These are phyloP conservation scores for Temnothorax longispinosus DNA, from an alignment of 1,140 invertebrate genomes.

Conservation along the genomic window DNA sequence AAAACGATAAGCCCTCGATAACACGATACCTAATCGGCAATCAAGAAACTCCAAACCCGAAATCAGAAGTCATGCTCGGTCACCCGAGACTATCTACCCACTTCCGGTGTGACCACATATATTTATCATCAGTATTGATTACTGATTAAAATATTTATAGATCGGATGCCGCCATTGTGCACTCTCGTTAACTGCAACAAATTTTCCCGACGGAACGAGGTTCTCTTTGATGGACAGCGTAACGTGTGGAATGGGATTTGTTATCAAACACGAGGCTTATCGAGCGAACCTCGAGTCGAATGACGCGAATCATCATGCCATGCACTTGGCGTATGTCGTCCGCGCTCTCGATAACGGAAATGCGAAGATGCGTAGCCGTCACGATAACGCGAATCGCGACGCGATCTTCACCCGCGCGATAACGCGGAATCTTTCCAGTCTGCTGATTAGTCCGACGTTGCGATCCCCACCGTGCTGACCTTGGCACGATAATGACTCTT, in stretches of 20 bases:
- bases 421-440: conserved; percentile 21
- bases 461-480: background rate
- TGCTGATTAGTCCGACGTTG: background rate
- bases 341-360: background rate
- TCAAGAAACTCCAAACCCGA: background rate
- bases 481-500: conserved; percentile 47
- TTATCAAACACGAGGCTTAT: conserved; percentile 16
- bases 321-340: background rate
- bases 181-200: background rate
- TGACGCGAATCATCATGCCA: background rate
- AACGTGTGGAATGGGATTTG: background rate
- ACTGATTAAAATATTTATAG: background rate
- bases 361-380: background rate
- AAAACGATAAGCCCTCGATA: background rate
- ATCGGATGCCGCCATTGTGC: background rate
- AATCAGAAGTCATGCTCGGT: background rate
- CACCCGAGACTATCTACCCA: background rate
- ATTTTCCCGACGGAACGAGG: background rate
- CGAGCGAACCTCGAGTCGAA: background rate
- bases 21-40: background rate
- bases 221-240: background rate
- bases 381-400: conserved; percentile 11
- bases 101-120: background rate
- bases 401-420: background rate
- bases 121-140: background rate